A percentile compares a stretch with the other conserved stretches of the same genome.
Evolutionary conservation across 2,113 vertebrate species (phyloP).

Genomic region (Chinchilla lanigera): DNA sequence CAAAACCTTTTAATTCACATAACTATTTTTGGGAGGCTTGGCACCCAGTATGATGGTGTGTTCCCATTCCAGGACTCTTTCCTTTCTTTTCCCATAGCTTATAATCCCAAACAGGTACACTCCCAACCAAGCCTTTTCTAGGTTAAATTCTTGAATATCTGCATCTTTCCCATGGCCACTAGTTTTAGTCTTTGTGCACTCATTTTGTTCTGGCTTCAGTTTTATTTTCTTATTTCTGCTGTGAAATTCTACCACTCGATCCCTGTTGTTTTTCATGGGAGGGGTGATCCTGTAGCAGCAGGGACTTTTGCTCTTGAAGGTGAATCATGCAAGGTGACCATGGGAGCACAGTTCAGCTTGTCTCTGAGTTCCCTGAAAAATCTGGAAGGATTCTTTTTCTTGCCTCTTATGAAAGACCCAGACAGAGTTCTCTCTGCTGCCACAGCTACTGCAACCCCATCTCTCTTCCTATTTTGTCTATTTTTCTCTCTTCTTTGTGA

Average conservation of each 20-base stretch:
- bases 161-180: neutral
- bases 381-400: constrained; percentile 53
- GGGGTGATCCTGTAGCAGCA: neutral
- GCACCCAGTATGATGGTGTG: too few species aligned
- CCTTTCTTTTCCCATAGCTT: too few species aligned
- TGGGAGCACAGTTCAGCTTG: constrained; percentile 51
- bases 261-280: neutral
- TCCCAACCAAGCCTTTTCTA: neutral
- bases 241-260: constrained; percentile 87
- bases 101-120: neutral
- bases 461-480: constrained; percentile 50
- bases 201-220: neutral
- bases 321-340: neutral
- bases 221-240: constrained; percentile 86
- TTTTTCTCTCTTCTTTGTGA: constrained; percentile 40
- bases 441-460: rapidly evolving
- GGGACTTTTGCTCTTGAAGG: neutral
- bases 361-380: constrained; percentile 80
- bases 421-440: neutral
- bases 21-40: too few species aligned
- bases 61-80: too few species aligned
- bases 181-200: constrained; percentile 32
- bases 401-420: neutral
- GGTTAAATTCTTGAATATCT: neutral
- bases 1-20: too few species aligned